A percentile compares a stretch with the other conserved stretches of the same genome.
Evolutionary conservation across 2,113 vertebrate species (phyloP).

Genomic region (Morone saxatilis): DNA sequence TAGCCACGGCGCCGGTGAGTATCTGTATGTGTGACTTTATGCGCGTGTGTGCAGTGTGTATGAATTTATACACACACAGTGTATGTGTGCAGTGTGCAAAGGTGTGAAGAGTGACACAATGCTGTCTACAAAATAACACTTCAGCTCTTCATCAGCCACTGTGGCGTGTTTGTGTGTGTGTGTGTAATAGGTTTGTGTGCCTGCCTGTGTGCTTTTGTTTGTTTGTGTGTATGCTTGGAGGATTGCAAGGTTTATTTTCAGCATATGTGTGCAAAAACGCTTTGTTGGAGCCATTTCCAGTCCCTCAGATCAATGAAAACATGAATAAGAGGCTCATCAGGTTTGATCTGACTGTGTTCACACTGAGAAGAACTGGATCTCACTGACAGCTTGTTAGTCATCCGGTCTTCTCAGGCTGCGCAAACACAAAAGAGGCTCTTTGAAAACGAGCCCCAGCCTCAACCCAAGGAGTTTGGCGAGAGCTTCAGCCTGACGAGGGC

Average conservation of each 20-base stretch:
- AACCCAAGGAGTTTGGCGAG: slow-evolving; percentile 54
- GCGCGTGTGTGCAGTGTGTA: neutral
- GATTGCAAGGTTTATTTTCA: neutral
- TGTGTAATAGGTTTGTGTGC: neutral
- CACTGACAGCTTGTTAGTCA: slow-evolving; percentile 58
- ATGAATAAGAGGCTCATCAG: slow-evolving; percentile 26
- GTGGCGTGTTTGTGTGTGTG: neutral
- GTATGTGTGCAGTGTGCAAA: slow-evolving; percentile 47
- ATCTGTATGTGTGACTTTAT: neutral
- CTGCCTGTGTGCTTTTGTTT: neutral
- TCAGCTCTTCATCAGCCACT: slow-evolving; percentile 7
- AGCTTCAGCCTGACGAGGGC: slow-evolving; percentile 46
- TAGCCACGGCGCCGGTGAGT: neutral
- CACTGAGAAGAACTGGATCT: slow-evolving; percentile 30
- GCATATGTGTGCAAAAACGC: neutral
- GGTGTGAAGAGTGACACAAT: slow-evolving; percentile 47
- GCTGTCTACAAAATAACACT: slow-evolving; percentile 28
- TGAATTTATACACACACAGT: neutral
- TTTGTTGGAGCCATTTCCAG: slow-evolving; percentile 22
- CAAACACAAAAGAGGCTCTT: slow-evolving; percentile 64
- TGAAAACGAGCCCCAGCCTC: slow-evolving; percentile 48
- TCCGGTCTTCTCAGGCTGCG: slow-evolving; percentile 35
- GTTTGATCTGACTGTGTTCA: slow-evolving; percentile 43
- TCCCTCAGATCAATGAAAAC: slow-evolving; percentile 26
- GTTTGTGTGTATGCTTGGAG: neutral